Conservation (phyloP, 1,140 invertebrate species). For the Plectrocnemia conspersa region DNA sequence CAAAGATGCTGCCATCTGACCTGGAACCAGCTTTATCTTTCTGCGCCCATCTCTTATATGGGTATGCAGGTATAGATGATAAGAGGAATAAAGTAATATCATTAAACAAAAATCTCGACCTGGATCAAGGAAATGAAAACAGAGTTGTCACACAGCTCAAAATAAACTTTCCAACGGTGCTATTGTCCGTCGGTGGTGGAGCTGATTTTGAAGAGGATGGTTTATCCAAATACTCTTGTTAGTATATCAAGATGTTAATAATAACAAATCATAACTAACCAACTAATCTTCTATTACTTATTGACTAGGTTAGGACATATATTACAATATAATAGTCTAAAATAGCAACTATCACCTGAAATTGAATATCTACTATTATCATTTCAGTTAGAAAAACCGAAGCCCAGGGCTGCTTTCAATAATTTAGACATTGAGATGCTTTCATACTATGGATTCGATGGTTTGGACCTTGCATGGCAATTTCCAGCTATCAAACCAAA, state of each 20-base stretch:
- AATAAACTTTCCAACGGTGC: conserved; percentile 62
- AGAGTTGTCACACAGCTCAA: conserved; percentile 65
- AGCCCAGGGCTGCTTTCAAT: conserved; percentile 67
- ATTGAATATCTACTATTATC: background rate
- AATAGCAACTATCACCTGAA: too few relatives aligned
- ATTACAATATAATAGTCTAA: too few relatives aligned
- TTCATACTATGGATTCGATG: conserved; percentile 75
- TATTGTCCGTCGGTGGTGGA: conserved; percentile 71
- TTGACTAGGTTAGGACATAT: too few relatives aligned
- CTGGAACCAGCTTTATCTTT: conserved; percentile 67
- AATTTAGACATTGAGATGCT: conserved; percentile 66
- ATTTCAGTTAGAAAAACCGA: conserved; percentile 63
- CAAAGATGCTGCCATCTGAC: conserved; percentile 69
- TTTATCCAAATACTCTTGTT: conserved; percentile 59
- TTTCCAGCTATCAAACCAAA: conserved; percentile 73
- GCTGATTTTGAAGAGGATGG: conserved; percentile 56
- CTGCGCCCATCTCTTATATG: conserved; percentile 83
- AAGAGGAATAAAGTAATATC: conserved; percentile 64
- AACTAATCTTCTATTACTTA: too few relatives aligned
- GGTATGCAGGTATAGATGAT: conserved; percentile 74
- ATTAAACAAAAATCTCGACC: conserved; percentile 64
- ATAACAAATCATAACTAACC: background rate
- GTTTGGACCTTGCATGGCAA: conserved; percentile 80
- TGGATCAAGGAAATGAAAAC: conserved; percentile 63
- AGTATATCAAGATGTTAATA: conserved; percentile 50